Conservation (phyloP, 2,113 vertebrate species). For the Probosciger aterrimus region DNA sequence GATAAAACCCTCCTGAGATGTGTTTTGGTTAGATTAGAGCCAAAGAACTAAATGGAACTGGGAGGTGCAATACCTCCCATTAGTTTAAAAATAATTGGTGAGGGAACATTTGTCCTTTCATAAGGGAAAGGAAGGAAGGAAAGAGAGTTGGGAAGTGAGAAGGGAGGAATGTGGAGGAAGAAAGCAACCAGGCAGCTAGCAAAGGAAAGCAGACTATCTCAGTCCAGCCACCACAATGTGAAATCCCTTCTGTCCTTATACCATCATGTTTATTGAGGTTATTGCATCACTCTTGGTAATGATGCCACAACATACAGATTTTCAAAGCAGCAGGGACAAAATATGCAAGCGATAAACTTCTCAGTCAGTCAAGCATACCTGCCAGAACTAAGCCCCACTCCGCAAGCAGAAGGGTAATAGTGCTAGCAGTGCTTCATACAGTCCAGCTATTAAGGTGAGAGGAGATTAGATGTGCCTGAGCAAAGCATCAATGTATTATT, state of each 20-base stretch:
- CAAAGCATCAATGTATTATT: not conserved
- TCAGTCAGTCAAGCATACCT: not conserved
- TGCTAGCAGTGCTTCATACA: not conserved
- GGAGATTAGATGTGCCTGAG: not conserved
- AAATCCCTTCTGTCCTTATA: not conserved
- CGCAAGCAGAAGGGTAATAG: not conserved
- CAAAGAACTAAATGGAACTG: conserved; percentile 12
- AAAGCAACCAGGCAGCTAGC: not conserved
- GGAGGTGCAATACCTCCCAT: not conserved
- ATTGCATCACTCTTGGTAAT: not conserved
- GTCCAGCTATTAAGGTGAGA: not conserved
- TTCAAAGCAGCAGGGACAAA: not conserved
- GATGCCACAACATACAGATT: not conserved
- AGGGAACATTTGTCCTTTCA: not conserved
- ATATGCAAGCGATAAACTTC: not conserved
- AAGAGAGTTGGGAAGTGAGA: not conserved
- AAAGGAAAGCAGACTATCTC: not conserved
- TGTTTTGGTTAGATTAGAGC: conserved; percentile 34
- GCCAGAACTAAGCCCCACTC: not conserved
- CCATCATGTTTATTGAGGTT: not conserved
- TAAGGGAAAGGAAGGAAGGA: not conserved
- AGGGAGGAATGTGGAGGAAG: not conserved
- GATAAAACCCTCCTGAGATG: conserved; percentile 3
- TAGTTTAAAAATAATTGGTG: conserved; percentile 2
- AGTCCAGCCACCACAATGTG: not conserved